A percentile compares a stretch with the other conserved stretches of the same genome.
Evolutionary conservation across 1,140 invertebrate species (phyloP).

Genomic region (Drosophila aff.): DNA sequence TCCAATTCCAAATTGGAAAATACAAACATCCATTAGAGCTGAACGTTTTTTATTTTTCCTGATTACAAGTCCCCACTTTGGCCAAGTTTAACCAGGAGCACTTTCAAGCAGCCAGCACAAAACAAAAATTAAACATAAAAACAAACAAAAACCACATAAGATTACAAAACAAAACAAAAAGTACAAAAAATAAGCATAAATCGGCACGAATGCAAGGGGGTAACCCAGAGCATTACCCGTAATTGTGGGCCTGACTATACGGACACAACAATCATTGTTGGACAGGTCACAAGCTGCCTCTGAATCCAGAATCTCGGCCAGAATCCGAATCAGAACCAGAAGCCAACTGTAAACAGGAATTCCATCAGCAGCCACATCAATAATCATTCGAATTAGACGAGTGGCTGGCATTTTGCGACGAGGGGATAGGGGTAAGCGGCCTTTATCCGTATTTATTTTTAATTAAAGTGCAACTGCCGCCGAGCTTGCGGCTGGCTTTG

Average conservation of each 20-base stretch:
- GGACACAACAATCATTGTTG: slow-evolving; percentile 26
- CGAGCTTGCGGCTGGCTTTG: slow-evolving; percentile 70
- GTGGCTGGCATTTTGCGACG: slow-evolving; percentile 37
- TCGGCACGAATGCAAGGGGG: slow-evolving; percentile 17
- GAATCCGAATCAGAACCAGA: slow-evolving; percentile 10
- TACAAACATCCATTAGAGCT: slow-evolving; percentile 22
- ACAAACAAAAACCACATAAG: background rate
- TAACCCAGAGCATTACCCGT: slow-evolving; percentile 5
- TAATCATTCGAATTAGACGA: slow-evolving; percentile 61
- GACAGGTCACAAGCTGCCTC: slow-evolving; percentile 19
- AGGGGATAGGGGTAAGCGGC: slow-evolving; percentile 3
- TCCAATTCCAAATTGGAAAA: background rate
- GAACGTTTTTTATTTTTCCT: slow-evolving; percentile 15
- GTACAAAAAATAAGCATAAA: slow-evolving; percentile 11
- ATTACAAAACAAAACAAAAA: slow-evolving; percentile 10
- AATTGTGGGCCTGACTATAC: slow-evolving; percentile 5
- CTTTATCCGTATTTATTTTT: slow-evolving; percentile 59
- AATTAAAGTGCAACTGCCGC: slow-evolving; percentile 74
- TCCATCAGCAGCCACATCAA: slow-evolving; percentile 49
- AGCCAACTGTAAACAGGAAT: slow-evolving; percentile 18
- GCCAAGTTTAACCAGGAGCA: slow-evolving; percentile 19
- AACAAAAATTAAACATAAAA: slow-evolving; percentile 3
- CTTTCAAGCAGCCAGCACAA: slow-evolving; percentile 8
- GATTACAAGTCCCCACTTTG: slow-evolving; percentile 41
- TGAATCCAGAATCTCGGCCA: slow-evolving; percentile 1